phyloP scores from a whole-genome alignment of 2,797 vertebrate genomes.

The Brachyalestes nurse region DNA sequence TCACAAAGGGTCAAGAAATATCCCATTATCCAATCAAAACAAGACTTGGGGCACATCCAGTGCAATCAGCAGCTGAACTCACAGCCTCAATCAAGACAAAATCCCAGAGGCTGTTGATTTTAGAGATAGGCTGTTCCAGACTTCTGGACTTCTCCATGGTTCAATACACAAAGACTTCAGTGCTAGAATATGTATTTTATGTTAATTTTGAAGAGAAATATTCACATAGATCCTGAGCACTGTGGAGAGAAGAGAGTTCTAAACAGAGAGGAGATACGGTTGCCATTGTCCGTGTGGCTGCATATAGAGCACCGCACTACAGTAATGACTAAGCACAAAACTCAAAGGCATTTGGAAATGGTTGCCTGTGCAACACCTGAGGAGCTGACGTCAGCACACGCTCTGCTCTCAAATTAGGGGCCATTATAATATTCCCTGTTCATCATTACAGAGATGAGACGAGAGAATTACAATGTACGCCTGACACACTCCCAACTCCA shows the following conservation, averaged over 20 bases:
- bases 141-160: not conserved
- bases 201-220: not conserved
- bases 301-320: not conserved
- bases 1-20: conserved; percentile 51
- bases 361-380: conserved; percentile 52
- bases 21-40: conserved; percentile 53
- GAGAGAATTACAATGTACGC: conserved; percentile 61
- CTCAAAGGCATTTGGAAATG: conserved; percentile 48
- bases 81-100: conserved; percentile 53
- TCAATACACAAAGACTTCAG: not conserved
- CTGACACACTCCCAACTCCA: conserved; percentile 59
- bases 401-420: conserved; percentile 68
- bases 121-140: conserved; percentile 13
- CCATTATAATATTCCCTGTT: conserved; percentile 67
- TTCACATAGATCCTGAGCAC: not conserved
- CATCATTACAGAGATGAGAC: conserved; percentile 67
- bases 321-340: conserved; percentile 50
- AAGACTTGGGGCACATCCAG: conserved; percentile 36
- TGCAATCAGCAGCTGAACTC: conserved; percentile 43
- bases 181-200: not conserved
- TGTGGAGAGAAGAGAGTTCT: not conserved
- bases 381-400: conserved; percentile 53
- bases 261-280: not conserved
- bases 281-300: not conserved
- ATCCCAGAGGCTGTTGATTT: conserved; percentile 43